phyloP scores from a whole-genome alignment of 2,113 vertebrate species.

The Neolamprologus hecqui region DNA sequence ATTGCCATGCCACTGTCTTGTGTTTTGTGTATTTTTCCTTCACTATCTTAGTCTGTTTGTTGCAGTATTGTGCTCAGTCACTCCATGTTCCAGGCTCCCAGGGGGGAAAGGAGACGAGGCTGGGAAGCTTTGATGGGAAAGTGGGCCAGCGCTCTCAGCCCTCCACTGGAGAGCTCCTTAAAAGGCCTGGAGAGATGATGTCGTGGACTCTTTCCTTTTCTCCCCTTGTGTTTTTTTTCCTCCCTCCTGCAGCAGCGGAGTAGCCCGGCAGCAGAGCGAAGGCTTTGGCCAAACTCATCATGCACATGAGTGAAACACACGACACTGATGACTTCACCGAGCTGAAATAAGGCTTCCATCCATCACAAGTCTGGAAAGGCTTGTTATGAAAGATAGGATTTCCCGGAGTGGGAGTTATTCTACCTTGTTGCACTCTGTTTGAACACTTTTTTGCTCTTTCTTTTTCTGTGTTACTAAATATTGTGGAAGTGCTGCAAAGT shows the following conservation, averaged over 20 bases:
- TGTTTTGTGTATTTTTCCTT: neutral
- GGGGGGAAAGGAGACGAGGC: conserved; percentile 34
- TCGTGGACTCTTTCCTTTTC: conserved; percentile 52
- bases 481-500: neutral
- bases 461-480: neutral
- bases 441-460: neutral
- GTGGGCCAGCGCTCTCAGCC: conserved; percentile 63
- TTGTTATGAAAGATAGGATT: conserved; percentile 30
- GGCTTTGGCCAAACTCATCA: conserved; percentile 54
- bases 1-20: neutral
- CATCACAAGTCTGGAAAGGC: conserved; percentile 25
- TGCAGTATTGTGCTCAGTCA: conserved; percentile 16
- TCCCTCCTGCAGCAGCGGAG: conserved; percentile 9
- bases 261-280: conserved; percentile 33
- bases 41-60: neutral
- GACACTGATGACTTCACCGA: conserved; percentile 52
- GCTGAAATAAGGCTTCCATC: conserved; percentile 40
- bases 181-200: conserved; percentile 74
- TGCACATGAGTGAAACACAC: conserved; percentile 56
- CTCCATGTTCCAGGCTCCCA: conserved; percentile 34
- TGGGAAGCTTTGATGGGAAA: conserved; percentile 64
- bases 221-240: neutral
- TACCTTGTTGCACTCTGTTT: neutral
- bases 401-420: neutral
- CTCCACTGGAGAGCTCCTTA: conserved; percentile 74